Base-by-base conservation (phyloP, 2,113 vertebrate species). In the Urocitellus parryii region DNA sequence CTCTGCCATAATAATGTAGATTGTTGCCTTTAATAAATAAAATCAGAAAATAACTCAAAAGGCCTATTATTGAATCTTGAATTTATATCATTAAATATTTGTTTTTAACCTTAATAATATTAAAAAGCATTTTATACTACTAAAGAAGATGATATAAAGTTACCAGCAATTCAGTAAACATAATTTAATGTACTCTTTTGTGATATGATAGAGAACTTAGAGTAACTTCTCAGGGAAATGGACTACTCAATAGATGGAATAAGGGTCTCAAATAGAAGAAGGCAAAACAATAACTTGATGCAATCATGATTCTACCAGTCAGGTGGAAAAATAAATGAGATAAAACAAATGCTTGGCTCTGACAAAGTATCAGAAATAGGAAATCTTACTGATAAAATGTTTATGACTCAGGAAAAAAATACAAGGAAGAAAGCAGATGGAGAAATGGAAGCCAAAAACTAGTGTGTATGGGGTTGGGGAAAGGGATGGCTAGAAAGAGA, bases 361-460 rank as follows among this genome's bases (percentile, higher is more conserved):
- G 56, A 74, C 24, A 25, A 96, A 89, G 51, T 82, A 58, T 96
- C 70, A 94, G 39, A 88, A 94, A 89, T 86, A 89, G 25, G 45
- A 56, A 81, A 87, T 91, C 72, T 90, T 91, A 39, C 86, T 92
- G 91, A 93, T 97, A 91, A 96, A 97, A 96, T 97, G 94, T 95
- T 96, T 97, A 93, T 97, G 93, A 96, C 76, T 97, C 79, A 88
- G 95, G 88, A 20, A 88, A 86, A 95, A 96, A 95, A 83, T 67
- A 70, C 34, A 92, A 83, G 88, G 73, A 94, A 91, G 86, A 96
- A 97, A 73, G 77, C 96, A 97, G 96, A 98, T 95, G 97, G 96
- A 96, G 91, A 95, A 94, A 88, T 93, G 42, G 81, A 81, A 97
- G 85, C 93, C 96, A 88, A 90, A 93, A 93, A 91, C 85, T 13